These are phyloP conservation scores for Diadumene lineata DNA, from an alignment of 92 coral and sea anemone genomes.

Conservation along the genomic window DNA sequence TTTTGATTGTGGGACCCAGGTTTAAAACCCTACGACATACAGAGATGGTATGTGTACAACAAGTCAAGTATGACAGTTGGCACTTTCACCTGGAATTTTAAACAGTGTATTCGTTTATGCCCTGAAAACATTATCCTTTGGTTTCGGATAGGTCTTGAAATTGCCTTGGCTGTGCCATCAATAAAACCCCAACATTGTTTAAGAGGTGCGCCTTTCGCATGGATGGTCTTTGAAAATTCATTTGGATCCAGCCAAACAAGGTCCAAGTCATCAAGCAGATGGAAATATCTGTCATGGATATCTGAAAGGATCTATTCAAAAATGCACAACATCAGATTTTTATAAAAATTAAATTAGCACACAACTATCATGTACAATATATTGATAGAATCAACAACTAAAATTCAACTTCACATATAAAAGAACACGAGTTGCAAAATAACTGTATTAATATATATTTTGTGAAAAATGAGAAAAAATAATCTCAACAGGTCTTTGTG, in stretches of 20 bases:
- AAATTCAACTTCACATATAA: too few species aligned
- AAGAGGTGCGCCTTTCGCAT: constrained; percentile 35
- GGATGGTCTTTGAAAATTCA: constrained; percentile 21
- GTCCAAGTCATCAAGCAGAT: constrained; percentile 24
- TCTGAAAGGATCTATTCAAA: constrained; percentile 19
- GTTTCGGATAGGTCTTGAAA: constrained; percentile 7
- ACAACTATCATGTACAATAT: too few species aligned
- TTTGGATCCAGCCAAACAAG: constrained; percentile 33
- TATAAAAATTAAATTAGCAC: neutral
- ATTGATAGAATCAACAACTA: too few species aligned
- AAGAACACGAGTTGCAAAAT: too few species aligned
- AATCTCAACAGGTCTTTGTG: neutral
- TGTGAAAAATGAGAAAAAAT: too few species aligned
- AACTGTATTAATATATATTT: too few species aligned
- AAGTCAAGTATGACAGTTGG: too few species aligned
- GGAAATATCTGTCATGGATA: constrained; percentile 19
- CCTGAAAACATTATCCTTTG: constrained; percentile 37
- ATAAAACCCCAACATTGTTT: too few species aligned
- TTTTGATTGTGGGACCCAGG: too few species aligned
- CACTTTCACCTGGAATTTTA: constrained; percentile 40
- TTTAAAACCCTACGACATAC: too few species aligned
- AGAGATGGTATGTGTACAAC: too few species aligned
- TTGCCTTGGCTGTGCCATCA: constrained; percentile 20
- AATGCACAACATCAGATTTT: neutral
- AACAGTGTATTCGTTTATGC: constrained; percentile 30